These are phyloP conservation scores for Tamias sibiricus DNA, from an alignment of 2,113 vertebrate genomes.

Conservation along the genomic window DNA sequence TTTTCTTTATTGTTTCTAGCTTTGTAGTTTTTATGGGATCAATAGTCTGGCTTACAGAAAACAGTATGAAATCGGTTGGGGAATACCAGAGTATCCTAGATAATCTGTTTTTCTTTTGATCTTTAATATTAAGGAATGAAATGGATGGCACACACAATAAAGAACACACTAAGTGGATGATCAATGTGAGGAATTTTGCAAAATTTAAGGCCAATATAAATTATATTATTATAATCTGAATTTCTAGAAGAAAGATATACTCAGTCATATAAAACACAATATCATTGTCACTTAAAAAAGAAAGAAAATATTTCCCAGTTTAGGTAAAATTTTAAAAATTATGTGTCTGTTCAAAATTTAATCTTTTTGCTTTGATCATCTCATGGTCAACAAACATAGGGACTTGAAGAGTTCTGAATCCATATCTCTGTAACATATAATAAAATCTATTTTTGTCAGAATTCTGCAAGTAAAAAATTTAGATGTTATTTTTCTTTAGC, in stretches of 20 bases:
- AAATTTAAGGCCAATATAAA: not conserved
- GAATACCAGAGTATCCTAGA: not conserved
- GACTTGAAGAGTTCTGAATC: not conserved
- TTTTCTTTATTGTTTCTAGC: constrained; percentile 14
- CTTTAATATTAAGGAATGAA: not conserved
- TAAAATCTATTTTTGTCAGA: not conserved
- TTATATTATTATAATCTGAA: not conserved
- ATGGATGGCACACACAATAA: not conserved
- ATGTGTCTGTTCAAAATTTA: rapidly evolving
- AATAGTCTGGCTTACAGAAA: not conserved
- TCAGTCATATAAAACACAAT: not conserved
- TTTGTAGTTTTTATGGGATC: not conserved
- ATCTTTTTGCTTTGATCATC: not conserved
- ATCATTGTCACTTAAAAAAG: not conserved
- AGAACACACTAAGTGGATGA: not conserved
- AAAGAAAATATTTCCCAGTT: not conserved
- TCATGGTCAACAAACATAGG: not conserved
- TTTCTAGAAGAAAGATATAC: not conserved
- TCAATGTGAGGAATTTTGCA: not conserved
- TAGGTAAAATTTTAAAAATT: not conserved
- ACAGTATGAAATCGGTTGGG: not conserved
- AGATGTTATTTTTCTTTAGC: not conserved
- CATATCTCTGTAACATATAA: not conserved
- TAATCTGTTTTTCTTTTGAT: not conserved
- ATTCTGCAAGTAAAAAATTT: not conserved